Base-by-base conservation (phyloP, 2,113 vertebrate species). In the Pogona vitticeps region DNA sequence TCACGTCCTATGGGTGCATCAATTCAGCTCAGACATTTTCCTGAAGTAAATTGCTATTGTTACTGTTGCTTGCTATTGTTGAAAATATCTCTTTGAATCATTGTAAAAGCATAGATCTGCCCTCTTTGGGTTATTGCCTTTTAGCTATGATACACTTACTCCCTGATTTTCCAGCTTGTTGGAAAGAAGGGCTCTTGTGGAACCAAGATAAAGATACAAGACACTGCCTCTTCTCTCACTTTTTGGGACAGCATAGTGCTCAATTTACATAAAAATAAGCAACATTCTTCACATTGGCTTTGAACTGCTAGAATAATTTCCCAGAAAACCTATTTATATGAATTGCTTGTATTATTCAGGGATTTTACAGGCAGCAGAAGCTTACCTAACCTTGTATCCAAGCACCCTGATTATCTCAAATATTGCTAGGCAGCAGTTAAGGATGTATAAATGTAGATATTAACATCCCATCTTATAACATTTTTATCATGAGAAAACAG, bases 31-130 rank as follows among this genome's bases (percentile, higher is more conserved):
- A 52, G 14, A 76, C 77, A 33, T 85, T 87, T 92, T 90, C 63
- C 85, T 90, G 42, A 89, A 75, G 33, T 76, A 91, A 90, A 91
- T 77, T 86, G 46, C 58, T 73, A 89, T 82, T 56, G 26, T 77
- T 76, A 13, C 0, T 84, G 40, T 84, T 84, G 73, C 72, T 70
- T 46, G 20, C 2, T 73, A 76, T 84, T 84, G 71, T 67, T 70
- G 70, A 71, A 71, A 86, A 17, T 85, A 82, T 89, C 33, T 1
- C 1, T 26, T 14, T 70, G 1, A 91, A 36, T 9, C 79, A 0
- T 23, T 90, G 2, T 7, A 3, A 81, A 87, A 87, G 58, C 84
- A 77, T 63, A 38, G 71, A 80, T 80, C 12, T 9, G 59, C 3
- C 23, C 7, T 88, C 15, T 71, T 88, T 10, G 56, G 77, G 40